Conservation (phyloP, 1,140 invertebrate genomes). For the Tetramorium simillimum region DNA sequence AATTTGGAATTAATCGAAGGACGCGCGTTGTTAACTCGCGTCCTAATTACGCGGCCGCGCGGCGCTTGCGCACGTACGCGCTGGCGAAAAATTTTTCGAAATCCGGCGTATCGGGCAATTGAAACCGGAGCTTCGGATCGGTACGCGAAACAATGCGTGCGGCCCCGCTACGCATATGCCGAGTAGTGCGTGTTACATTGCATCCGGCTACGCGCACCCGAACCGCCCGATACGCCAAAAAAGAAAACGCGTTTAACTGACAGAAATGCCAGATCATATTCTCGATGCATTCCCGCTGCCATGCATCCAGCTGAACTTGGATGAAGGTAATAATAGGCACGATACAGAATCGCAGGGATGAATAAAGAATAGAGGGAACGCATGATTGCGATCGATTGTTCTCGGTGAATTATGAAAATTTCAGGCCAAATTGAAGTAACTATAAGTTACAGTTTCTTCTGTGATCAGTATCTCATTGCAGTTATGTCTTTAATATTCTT, state of each 20-base stretch:
- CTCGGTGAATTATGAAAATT: not conserved
- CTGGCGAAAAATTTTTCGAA: constrained; percentile 23
- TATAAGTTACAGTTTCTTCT: not conserved
- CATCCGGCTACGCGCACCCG: constrained; percentile 17
- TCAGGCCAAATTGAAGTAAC: not conserved
- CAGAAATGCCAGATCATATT: constrained; percentile 49
- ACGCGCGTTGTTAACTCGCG: constrained; percentile 9
- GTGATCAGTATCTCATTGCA: not conserved
- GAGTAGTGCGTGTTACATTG: constrained; percentile 1
- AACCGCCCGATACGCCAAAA: not conserved
- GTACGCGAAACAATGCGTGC: constrained; percentile 40
- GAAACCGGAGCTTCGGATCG: not conserved
- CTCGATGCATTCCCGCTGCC: not conserved
- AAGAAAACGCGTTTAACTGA: constrained; percentile 52
- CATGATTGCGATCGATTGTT: constrained; percentile 8
- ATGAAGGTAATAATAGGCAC: constrained; percentile 14
- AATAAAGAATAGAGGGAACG: not conserved
- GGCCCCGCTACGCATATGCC: constrained; percentile 14
- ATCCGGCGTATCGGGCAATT: constrained; percentile 16
- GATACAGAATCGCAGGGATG: constrained; percentile 7
- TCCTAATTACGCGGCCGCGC: constrained; percentile 18
- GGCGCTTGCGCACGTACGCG: not conserved
- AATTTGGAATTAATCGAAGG: constrained; percentile 54
- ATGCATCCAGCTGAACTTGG: not conserved
- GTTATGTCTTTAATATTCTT: not conserved